A percentile compares a stretch with the other conserved stretches of the same genome.
phyloP scores from a whole-genome alignment of 2,113 vertebrate genomes.

The Aleadryas rufinucha region DNA sequence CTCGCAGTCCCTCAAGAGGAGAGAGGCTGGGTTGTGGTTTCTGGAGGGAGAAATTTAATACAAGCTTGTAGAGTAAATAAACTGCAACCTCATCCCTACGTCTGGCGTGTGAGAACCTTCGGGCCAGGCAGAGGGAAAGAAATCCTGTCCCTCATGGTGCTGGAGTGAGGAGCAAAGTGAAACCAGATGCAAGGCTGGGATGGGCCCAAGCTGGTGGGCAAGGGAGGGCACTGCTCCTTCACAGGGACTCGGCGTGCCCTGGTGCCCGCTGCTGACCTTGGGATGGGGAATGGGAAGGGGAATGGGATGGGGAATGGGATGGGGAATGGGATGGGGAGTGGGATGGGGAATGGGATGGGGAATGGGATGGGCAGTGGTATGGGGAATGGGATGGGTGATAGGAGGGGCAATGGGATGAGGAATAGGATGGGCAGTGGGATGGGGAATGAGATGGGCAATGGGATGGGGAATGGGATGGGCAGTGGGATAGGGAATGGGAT shows the following conservation, averaged over 20 bases:
- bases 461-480: too few relatives aligned
- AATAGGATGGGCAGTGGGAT: too few relatives aligned
- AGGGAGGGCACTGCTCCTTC: neutral
- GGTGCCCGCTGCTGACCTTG: neutral
- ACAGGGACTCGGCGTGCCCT: accelerated
- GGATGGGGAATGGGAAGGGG: neutral
- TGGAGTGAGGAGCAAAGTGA: neutral
- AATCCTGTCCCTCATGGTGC: neutral
- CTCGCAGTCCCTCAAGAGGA: neutral
- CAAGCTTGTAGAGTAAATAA: conserved; percentile 1
- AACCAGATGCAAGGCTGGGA: neutral
- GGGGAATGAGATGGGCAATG: neutral
- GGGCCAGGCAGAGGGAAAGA: neutral
- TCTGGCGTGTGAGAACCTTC: neutral
- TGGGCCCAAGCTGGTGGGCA: neutral
- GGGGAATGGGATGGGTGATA: neutral
- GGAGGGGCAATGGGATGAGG: neutral
- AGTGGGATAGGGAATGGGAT: too few relatives aligned
- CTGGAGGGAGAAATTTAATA: conserved; percentile 33
- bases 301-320: too few relatives aligned
- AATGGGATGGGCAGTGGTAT: accelerated
- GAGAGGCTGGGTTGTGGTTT: conserved; percentile 13
- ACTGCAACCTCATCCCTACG: neutral
- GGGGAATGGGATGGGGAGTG: accelerated
- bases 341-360: accelerated